A percentile compares a stretch with the other conserved stretches of the same genome.
These are phyloP conservation scores for Eulithis prunata DNA, from an alignment of 2,888 invertebrate genomes.

Conservation along the genomic window DNA sequence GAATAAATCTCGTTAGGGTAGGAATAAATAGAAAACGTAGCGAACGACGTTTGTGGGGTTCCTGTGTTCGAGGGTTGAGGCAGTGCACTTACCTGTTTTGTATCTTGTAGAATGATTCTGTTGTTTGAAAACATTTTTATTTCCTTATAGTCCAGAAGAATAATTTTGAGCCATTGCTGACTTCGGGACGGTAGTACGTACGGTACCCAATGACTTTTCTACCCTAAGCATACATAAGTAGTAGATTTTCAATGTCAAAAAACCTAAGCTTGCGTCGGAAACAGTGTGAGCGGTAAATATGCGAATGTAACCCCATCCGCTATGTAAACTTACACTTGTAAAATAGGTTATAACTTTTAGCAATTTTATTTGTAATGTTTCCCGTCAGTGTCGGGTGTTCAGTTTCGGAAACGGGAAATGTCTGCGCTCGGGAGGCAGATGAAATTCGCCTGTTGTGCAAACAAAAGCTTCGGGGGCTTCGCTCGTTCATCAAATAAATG, in stretches of 20 bases:
- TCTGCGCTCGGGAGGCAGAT: slow-evolving; percentile 41
- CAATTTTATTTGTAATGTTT: slow-evolving; percentile 28
- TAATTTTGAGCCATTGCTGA: too few relatives aligned
- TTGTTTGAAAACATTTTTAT: too few relatives aligned
- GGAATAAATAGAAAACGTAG: slow-evolving; percentile 44
- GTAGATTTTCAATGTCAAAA: too few relatives aligned
- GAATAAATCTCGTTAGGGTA: slow-evolving; percentile 55
- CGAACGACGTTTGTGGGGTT: slow-evolving; percentile 31
- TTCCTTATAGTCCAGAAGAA: too few relatives aligned
- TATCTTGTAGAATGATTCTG: slow-evolving; percentile 5
- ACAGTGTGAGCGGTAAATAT: too few relatives aligned
- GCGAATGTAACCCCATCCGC: too few relatives aligned
- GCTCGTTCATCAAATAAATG: slow-evolving; percentile 53
- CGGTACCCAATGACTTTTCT: too few relatives aligned
- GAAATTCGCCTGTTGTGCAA: slow-evolving; percentile 53
- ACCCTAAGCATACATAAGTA: too few relatives aligned
- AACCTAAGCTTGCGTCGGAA: too few relatives aligned
- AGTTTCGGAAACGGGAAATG: slow-evolving; percentile 39
- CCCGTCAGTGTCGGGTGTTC: slow-evolving; percentile 46
- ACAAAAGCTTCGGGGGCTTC: slow-evolving; percentile 44
- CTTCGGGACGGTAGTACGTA: too few relatives aligned
- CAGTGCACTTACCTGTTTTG: slow-evolving; percentile 9
- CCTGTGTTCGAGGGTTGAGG: slow-evolving; percentile 14
- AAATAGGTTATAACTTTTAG: slow-evolving; percentile 22
- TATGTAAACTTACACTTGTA: too few relatives aligned